Evolutionary conservation across 2,113 vertebrate species (phyloP).

Genomic region (Oriolus oriolus): DNA sequence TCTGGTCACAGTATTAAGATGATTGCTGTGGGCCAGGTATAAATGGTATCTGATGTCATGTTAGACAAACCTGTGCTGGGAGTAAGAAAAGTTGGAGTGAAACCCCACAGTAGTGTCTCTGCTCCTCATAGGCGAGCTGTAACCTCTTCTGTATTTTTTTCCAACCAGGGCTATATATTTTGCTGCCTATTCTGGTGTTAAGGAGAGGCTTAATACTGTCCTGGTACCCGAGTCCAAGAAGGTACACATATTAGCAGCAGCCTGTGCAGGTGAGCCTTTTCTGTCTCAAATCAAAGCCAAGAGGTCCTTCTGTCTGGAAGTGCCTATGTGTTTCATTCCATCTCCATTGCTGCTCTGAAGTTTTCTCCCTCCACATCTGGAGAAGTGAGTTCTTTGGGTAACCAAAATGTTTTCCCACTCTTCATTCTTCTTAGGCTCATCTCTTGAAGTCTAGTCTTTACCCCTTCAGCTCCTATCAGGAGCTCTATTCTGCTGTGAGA

Average conservation of each 20-base stretch:
- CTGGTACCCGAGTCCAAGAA: conserved; percentile 58
- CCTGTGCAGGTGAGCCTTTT: conserved; percentile 60
- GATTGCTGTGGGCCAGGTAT: not conserved
- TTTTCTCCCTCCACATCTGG: not conserved
- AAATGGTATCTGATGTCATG: not conserved
- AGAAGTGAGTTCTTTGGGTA: not conserved
- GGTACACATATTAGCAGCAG: conserved; percentile 63
- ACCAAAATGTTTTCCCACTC: not conserved
- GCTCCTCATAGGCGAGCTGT: not conserved
- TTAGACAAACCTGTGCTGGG: not conserved
- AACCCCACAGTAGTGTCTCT: not conserved
- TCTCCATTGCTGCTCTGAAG: not conserved
- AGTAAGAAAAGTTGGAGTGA: not conserved
- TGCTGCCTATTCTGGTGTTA: conserved; percentile 60
- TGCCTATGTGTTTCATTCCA: not conserved
- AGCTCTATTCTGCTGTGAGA: not conserved
- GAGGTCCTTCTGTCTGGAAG: not conserved
- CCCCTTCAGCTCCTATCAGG: not conserved
- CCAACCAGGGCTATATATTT: conserved; percentile 67
- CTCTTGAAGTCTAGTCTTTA: not conserved
- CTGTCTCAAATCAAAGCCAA: not conserved
- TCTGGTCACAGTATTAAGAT: not conserved
- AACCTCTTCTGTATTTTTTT: not conserved
- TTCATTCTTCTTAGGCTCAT: not conserved
- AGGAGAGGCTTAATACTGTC: conserved; percentile 60